These are phyloP conservation scores for Karalla daura DNA, from an alignment of 2,797 vertebrate species.

Conservation along the genomic window DNA sequence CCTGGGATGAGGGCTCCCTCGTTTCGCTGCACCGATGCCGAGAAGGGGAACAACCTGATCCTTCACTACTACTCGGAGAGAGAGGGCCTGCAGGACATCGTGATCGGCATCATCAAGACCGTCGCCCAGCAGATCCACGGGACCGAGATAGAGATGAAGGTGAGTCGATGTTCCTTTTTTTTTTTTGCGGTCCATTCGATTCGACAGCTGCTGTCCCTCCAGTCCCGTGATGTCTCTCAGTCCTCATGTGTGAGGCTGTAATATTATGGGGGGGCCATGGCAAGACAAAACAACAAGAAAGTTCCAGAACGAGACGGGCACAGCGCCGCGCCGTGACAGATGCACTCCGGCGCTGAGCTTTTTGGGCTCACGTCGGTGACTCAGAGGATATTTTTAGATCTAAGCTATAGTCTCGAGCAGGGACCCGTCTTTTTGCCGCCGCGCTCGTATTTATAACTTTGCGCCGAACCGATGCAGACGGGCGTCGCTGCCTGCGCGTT, in stretches of 20 bases:
- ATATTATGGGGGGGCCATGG: constrained; percentile 35
- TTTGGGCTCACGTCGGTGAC: constrained; percentile 65
- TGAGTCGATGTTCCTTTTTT: constrained; percentile 74
- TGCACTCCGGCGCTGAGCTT: constrained; percentile 47
- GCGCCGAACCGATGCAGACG: too few species aligned
- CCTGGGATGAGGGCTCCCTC: constrained; percentile 98
- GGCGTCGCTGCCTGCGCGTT: too few species aligned
- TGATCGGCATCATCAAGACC: constrained; percentile 99
- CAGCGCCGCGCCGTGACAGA: constrained; percentile 27
- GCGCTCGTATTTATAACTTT: constrained; percentile 38
- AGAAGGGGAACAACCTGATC: constrained; percentile 96
- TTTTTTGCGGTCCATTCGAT: not conserved
- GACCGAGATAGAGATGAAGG: constrained; percentile 99
- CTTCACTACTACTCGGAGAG: constrained; percentile 99
- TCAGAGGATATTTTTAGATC: constrained; percentile 76
- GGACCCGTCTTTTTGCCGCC: constrained; percentile 40
- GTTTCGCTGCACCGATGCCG: constrained; percentile 96
- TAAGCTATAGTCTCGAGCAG: constrained; percentile 56
- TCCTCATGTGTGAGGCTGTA: constrained; percentile 23
- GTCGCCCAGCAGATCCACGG: constrained; percentile 98
- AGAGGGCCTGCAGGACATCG: constrained; percentile 98
- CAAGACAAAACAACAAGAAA: constrained; percentile 51
- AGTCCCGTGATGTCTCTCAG: constrained; percentile 18
- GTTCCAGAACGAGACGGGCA: constrained; percentile 39
- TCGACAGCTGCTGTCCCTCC: constrained; percentile 10